Evolutionary conservation across 2,888 invertebrate species (phyloP).

Genomic region (Mallateleia sp.): DNA sequence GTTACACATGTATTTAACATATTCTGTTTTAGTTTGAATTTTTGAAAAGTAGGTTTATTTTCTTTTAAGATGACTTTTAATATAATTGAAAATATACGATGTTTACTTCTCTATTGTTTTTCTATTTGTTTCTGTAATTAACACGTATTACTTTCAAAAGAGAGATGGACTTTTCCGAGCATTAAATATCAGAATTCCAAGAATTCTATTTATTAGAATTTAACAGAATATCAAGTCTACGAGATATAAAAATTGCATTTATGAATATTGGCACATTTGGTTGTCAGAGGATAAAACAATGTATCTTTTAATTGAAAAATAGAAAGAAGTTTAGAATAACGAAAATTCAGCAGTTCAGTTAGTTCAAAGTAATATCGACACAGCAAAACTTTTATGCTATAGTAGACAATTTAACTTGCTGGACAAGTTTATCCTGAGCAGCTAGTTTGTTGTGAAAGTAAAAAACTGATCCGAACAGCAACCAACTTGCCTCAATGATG

Average conservation of each 20-base stretch:
- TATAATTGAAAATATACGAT: too few relatives aligned
- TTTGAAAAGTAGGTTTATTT: too few relatives aligned
- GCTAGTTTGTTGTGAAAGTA: slow-evolving; percentile 34
- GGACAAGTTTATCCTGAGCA: slow-evolving; percentile 22
- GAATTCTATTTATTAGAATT: too few relatives aligned
- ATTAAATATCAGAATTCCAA: too few relatives aligned
- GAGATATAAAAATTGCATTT: neutral
- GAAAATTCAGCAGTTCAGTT: slow-evolving; percentile 16
- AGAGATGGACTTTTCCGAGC: too few relatives aligned
- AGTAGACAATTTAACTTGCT: slow-evolving; percentile 31
- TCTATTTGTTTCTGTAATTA: too few relatives aligned
- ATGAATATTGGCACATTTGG: neutral
- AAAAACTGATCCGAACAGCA: slow-evolving; percentile 16
- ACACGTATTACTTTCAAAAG: too few relatives aligned
- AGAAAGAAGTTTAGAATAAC: slow-evolving; percentile 38
- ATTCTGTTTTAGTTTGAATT: too few relatives aligned
- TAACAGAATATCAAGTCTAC: too few relatives aligned
- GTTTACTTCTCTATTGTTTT: too few relatives aligned
- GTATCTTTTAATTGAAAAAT: slow-evolving; percentile 3
- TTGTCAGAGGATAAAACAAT: neutral
- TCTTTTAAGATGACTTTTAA: too few relatives aligned
- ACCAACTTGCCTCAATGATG: slow-evolving; percentile 13
- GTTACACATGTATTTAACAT: too few relatives aligned
- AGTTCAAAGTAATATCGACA: slow-evolving; percentile 37
- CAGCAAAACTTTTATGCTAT: slow-evolving; percentile 27